phyloP scores from a whole-genome alignment of 2,797 vertebrate species.

The Sternarchorhynchus goeldii region DNA sequence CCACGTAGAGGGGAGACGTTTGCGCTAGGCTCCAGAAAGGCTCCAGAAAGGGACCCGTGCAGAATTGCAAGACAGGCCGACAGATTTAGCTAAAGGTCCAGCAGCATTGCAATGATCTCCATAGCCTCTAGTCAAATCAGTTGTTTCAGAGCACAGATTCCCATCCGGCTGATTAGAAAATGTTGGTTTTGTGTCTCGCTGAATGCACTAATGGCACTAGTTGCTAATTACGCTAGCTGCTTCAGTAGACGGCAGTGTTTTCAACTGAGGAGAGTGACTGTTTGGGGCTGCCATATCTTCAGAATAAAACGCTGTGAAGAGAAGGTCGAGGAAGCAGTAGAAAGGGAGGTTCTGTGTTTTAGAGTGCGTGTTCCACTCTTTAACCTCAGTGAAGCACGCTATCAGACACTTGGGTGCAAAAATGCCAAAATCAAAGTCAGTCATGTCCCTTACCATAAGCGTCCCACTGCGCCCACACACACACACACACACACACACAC shows the following conservation, averaged over 20 bases:
- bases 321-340: conserved; percentile 20
- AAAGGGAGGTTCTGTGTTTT: conserved; percentile 53
- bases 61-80: conserved; percentile 6
- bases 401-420: conserved; percentile 39
- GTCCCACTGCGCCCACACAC: conserved; percentile 29
- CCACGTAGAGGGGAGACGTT: conserved; percentile 39
- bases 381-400: conserved; percentile 41
- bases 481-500: conserved; percentile 42
- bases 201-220: conserved; percentile 20
- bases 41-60: conserved; percentile 31
- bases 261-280: conserved; percentile 34
- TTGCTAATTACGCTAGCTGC: conserved; percentile 16
- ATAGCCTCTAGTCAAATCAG: conserved; percentile 8
- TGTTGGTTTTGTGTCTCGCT: conserved; percentile 30
- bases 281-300: conserved; percentile 13
- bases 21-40: conserved; percentile 36
- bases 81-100: neutral
- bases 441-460: conserved; percentile 33
- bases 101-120: neutral
- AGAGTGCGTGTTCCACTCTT: conserved; percentile 45
- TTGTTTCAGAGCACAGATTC: conserved; percentile 25
- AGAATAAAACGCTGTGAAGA: conserved; percentile 6
- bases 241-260: conserved; percentile 19
- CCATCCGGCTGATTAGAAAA: conserved; percentile 22
- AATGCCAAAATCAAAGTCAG: conserved; percentile 19